Evolutionary conservation across 2,888 invertebrate genomes (phyloP).

Genomic region (Perdita meconis): DNA sequence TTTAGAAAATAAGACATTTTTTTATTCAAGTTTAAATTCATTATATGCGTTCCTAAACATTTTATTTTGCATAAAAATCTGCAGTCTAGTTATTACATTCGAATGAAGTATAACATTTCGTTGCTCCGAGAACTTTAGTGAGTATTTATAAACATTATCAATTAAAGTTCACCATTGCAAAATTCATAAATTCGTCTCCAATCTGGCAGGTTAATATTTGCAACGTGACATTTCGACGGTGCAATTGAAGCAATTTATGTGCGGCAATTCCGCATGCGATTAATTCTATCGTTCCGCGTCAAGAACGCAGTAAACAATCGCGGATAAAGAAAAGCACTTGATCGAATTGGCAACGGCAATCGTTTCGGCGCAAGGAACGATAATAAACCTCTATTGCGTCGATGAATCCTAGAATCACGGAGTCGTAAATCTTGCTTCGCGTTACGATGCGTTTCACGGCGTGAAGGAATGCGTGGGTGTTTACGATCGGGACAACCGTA

Average conservation of each 20-base stretch:
- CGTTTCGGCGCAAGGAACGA: constrained; percentile 18
- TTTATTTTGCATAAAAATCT: too few species aligned
- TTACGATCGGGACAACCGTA: constrained; percentile 38
- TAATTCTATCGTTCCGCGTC: constrained; percentile 50
- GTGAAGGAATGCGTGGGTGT: constrained; percentile 54
- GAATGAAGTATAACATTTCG: too few species aligned
- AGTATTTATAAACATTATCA: constrained; percentile 19
- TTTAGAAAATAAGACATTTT: too few species aligned
- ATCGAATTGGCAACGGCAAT: constrained; percentile 29
- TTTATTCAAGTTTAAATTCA: too few species aligned
- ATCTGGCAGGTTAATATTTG: constrained; percentile 38
- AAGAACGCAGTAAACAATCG: constrained; percentile 30
- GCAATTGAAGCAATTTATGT: constrained; percentile 43
- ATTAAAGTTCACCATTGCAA: not conserved
- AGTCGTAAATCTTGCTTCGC: constrained; percentile 47
- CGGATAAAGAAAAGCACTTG: constrained; percentile 30
- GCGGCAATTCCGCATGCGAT: constrained; percentile 20
- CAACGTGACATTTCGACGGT: constrained; percentile 38
- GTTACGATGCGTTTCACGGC: constrained; percentile 47
- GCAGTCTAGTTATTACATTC: too few species aligned
- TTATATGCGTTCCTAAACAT: too few species aligned
- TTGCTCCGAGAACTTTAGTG: not conserved
- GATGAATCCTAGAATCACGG: constrained; percentile 47
- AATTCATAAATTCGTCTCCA: constrained; percentile 17
- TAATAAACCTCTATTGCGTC: constrained; percentile 50